Evolutionary conservation across 2,888 invertebrate genomes (phyloP), one percentile per base, ranked within the genome.

Genomic region (Drosophila koepferae): DNA sequence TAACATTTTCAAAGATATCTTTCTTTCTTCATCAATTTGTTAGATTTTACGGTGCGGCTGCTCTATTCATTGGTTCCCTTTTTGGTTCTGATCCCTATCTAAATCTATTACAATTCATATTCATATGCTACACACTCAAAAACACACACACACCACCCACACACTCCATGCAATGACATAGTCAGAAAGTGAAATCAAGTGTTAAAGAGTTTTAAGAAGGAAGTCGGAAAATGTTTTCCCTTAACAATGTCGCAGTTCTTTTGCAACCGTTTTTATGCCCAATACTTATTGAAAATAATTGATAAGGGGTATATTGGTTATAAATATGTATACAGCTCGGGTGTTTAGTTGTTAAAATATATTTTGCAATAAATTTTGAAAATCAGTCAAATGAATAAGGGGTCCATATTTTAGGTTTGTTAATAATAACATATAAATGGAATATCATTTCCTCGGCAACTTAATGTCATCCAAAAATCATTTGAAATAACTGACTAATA

Each of bases 51-150:
- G 86, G 81, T 79, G 67, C 56, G 51, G 18, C 79, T 85, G 72
- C 58, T 85, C 77, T 74, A 72, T 84, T 84, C 67, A 82, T 56
- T 69, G 69, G 53, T 64, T 59, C 28, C 65, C 65, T 64, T 66
- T 51, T 71, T 75, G 41, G 31, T 40, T 67, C 74, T 77, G 86
- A 86, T 86, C 79, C 89, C 67, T 75, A 89, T 89, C 86, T 77
- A 76, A 86, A 81, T 77, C 89, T 76, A 89, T 89, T 86, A 84
- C 74, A 82, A 86, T 80, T 89, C 87, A 85, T 86, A 89, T 89
- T 86, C 86, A 81, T 89, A 89, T 84, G 81, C 76, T 74, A 58
- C 46, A 72, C 80, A 84, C 54, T 9, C 46, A 46, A 20, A 44
- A 7, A 58, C 23, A 16, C 48, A 49, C 49, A 20, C 40, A 9